These are phyloP conservation scores for Catagonus wagneri DNA, from an alignment of 2,113 vertebrate genomes.

Conservation along the genomic window DNA sequence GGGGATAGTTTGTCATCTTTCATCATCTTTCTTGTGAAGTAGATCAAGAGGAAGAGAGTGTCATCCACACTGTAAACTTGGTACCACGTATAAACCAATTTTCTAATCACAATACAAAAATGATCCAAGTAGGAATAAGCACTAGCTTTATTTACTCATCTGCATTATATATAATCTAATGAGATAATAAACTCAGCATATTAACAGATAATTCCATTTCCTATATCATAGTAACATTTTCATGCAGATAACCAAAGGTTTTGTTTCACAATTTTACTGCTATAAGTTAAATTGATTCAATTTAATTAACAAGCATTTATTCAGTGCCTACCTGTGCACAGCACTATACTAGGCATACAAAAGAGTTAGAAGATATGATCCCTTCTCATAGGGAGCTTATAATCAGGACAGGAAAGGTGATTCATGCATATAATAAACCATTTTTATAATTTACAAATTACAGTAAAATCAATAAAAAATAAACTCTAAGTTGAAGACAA, in stretches of 20 bases:
- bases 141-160: conserved; percentile 57
- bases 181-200: conserved; percentile 46
- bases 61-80: neutral
- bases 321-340: conserved; percentile 64
- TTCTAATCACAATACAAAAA: neutral
- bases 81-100: neutral
- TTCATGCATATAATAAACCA: neutral
- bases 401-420: conserved; percentile 29
- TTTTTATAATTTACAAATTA: neutral
- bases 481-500: neutral
- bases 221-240: conserved; percentile 32
- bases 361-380: conserved; percentile 3
- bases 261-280: conserved; percentile 45
- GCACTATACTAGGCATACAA: conserved; percentile 66
- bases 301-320: conserved; percentile 76
- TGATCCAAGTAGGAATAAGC: conserved; percentile 52
- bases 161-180: conserved; percentile 45
- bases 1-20: neutral
- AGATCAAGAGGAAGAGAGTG: neutral
- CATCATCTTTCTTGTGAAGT: neutral
- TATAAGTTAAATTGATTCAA: conserved; percentile 80
- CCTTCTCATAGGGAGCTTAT: conserved; percentile 45
- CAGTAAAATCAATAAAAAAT: conserved; percentile 3
- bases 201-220: conserved; percentile 45
- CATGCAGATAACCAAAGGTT: conserved; percentile 32